phyloP scores from a whole-genome alignment of 2,888 invertebrate genomes.

The Tenthredo mesomela region DNA sequence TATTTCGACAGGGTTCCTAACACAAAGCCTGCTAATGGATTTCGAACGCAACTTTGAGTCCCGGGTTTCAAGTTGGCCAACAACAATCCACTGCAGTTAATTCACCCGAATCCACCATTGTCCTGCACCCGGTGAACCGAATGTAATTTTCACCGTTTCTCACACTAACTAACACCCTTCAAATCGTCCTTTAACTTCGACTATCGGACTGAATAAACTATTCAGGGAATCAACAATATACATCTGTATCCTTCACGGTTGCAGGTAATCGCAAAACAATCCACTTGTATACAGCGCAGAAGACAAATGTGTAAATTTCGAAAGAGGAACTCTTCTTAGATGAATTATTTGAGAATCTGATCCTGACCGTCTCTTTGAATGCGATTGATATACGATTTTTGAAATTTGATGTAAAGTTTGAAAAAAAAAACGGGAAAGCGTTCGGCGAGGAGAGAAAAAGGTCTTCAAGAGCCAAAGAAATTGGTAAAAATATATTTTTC shows the following conservation, averaged over 20 bases:
- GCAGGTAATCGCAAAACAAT: not conserved
- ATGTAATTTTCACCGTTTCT: constrained; percentile 44
- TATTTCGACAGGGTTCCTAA: constrained; percentile 45
- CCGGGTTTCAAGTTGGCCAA: constrained; percentile 51
- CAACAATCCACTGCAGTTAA: constrained; percentile 51
- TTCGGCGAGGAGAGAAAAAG: not conserved
- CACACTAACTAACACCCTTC: constrained; percentile 45
- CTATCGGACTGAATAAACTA: constrained; percentile 25
- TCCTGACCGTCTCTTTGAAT: too few relatives aligned
- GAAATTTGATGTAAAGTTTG: not conserved
- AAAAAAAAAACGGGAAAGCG: not conserved
- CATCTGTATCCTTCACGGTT: not conserved
- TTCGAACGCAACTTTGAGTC: constrained; percentile 60
- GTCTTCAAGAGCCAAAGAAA: not conserved
- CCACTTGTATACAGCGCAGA: not conserved
- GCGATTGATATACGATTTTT: not conserved
- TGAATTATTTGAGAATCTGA: too few relatives aligned
- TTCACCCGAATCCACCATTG: constrained; percentile 47
- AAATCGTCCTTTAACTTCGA: constrained; percentile 30
- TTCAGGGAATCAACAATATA: constrained; percentile 11
- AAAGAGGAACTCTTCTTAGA: too few relatives aligned
- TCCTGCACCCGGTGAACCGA: constrained; percentile 29
- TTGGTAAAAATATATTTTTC: not conserved
- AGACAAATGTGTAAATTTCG: too few relatives aligned
- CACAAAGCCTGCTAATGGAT: constrained; percentile 66